Conservation (phyloP, 2,888 invertebrate genomes). For the Conistra vaccinii region DNA sequence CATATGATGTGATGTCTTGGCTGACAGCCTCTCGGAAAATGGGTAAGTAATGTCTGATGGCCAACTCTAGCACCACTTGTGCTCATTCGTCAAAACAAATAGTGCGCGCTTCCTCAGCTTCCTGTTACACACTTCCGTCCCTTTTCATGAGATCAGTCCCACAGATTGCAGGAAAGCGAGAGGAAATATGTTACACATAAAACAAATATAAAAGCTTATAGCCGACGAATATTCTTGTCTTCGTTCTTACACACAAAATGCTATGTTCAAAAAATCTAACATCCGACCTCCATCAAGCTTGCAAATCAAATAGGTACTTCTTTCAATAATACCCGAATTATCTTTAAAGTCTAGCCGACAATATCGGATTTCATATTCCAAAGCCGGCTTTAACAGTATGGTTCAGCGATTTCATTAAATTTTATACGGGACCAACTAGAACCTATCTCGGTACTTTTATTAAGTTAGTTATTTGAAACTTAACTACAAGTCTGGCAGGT, state of each 20-base stretch:
- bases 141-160: no score
- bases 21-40: no score
- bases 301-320: slow-evolving; percentile 37
- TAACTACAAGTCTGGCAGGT: slow-evolving; percentile 57
- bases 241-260: not conserved
- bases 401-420: slow-evolving; percentile 58
- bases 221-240: not conserved
- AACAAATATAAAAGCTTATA: no score
- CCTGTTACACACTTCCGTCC: no score
- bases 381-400: slow-evolving; percentile 34
- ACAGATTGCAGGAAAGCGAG: no score
- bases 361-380: slow-evolving; percentile 43
- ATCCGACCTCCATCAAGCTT: not conserved
- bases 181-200: no score
- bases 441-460: slow-evolving; percentile 62
- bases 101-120: no score
- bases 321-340: slow-evolving; percentile 47
- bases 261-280: slow-evolving; percentile 1
- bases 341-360: slow-evolving; percentile 41
- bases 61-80: no score
- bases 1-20: no score
- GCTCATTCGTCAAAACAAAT: no score
- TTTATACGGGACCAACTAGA: slow-evolving; percentile 51
- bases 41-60: no score
- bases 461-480: slow-evolving; percentile 64